phyloP scores from a whole-genome alignment of 2,113 vertebrate species.

The Zosterops hypoxanthus region DNA sequence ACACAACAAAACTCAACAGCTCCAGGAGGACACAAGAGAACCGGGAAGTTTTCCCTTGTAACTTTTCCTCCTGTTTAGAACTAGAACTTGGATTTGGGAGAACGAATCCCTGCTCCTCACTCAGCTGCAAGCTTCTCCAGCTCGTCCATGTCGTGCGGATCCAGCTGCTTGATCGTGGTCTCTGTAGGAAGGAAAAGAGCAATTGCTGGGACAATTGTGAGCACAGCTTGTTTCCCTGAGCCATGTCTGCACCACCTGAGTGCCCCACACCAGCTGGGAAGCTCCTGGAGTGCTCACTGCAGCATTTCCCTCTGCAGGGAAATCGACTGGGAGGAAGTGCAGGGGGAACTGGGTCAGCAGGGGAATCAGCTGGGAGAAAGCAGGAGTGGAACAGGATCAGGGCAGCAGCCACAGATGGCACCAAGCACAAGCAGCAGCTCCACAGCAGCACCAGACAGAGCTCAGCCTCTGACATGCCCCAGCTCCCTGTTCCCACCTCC shows the following conservation, averaged over 20 bases:
- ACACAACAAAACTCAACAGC: background rate
- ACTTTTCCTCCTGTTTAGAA: background rate
- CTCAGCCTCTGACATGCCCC: background rate
- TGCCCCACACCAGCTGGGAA: background rate
- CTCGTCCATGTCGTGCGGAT: conserved; percentile 70
- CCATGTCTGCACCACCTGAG: fast-evolving
- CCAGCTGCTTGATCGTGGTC: conserved; percentile 68
- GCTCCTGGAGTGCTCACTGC: fast-evolving
- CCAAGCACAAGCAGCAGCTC: background rate
- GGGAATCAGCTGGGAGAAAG: background rate
- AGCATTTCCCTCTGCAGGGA: background rate
- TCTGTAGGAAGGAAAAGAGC: conserved; percentile 36
- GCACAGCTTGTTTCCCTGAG: fast-evolving
- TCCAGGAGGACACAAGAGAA: background rate
- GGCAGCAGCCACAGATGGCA: background rate
- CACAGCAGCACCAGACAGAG: fast-evolving
- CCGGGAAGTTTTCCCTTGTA: background rate
- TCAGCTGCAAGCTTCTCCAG: conserved; percentile 72
- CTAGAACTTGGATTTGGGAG: background rate
- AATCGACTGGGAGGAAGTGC: background rate
- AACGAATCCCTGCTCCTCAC: background rate
- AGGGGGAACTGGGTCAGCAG: background rate
- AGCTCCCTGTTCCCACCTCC: background rate
- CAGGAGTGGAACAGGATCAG: fast-evolving
- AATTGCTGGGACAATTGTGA: background rate